Conservation (phyloP, 1,140 invertebrate species). For the Sarcophaga peregrina region DNA sequence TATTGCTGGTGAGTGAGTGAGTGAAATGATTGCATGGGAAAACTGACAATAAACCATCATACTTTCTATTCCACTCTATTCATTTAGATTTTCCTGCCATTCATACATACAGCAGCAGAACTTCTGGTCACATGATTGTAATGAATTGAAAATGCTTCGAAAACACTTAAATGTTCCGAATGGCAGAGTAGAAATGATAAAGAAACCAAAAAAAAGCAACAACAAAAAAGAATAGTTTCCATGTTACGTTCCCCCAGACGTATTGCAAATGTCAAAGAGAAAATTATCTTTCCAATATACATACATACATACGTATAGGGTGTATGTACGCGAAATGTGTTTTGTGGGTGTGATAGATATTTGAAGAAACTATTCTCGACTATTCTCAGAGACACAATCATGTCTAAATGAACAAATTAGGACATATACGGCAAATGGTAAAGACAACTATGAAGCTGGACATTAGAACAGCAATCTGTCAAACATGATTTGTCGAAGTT, state of each 20-base stretch:
- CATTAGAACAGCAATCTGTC: not conserved
- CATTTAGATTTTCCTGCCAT: not conserved
- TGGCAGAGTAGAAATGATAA: not conserved
- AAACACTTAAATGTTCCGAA: not conserved
- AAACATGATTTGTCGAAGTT: not conserved
- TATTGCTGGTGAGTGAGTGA: not conserved
- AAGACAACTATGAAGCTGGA: not conserved
- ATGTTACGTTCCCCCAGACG: not conserved
- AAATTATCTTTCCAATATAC: not conserved
- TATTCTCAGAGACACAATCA: not conserved
- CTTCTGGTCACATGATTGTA: not conserved
- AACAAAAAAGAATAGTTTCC: not conserved
- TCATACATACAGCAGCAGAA: no score
- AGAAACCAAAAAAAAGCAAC: not conserved
- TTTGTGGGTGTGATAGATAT: not conserved
- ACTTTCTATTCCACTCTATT: not conserved
- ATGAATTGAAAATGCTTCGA: not conserved
- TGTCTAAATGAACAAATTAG: not conserved
- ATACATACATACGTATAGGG: no score
- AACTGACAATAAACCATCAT: not conserved
- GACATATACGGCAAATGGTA: not conserved
- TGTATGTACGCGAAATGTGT: not conserved
- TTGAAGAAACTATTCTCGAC: not conserved
- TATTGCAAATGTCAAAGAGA: conserved; percentile 32
- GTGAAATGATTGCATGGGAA: no score